Base-by-base conservation (phyloP, 2,113 vertebrate species). In the Poeciliopsis retropinna region DNA sequence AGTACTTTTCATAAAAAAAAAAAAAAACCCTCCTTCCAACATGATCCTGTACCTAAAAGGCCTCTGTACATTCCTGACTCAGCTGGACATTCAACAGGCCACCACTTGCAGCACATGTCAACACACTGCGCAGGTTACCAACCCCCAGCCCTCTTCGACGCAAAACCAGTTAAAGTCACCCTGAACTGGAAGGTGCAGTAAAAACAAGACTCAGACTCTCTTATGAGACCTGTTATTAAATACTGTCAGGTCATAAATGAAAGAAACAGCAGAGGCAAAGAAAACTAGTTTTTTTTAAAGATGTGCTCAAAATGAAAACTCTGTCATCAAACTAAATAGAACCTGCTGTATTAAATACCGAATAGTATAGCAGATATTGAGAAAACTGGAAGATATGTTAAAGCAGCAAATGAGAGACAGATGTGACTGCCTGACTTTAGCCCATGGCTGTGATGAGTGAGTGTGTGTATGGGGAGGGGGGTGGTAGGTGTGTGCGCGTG, bases 41-140 rank as follows among this genome's bases (percentile, higher is more conserved):
- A 73, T 62, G 76, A 78, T 70, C 60, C 74, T 17, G 29, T 63
- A 37, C 82, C 87, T 76, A 70, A 61, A 88, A 68, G 87, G 85
- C 73, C 79, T 84, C 74, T 57, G 22, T 63, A 39, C 91, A 92
- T 93, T 93, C 92, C 88, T 82, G 82, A 27, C 86, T 87, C 87
- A 90, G 90, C 90, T 90, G 90, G 88, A 92, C 79, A 76, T 78
- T 88, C 82, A 84, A 79, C 91, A 91, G 90, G 84, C 89, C 89
- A 47, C 88, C 89, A 85, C 90, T 88, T 90, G 89, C 80, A 85
- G 81, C 86, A 57, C 51, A 72, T 80, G 85, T 91, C 89, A 92
- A 79, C 85, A 87, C 34, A 81, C 78, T 70, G 37, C 44, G 65
- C 37, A 34, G 71, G 70, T 79, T 88, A 90, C 76, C 73, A 71